Base-by-base conservation (phyloP, 53 echinoderm and acorn worm species). In the Henricia sp. region DNA sequence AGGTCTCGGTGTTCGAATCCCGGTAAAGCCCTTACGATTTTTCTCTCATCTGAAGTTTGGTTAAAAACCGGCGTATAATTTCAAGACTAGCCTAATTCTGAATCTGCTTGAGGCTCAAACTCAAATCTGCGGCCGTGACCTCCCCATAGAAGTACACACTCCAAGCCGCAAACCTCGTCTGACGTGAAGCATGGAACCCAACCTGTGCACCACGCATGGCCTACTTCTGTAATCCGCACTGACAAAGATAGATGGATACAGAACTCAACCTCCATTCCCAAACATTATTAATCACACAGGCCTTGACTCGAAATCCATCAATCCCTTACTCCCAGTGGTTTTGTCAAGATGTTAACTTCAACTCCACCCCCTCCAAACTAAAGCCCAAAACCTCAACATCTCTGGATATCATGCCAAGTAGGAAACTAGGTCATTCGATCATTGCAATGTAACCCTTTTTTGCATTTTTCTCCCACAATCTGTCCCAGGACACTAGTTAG, bases 231-330 rank as follows among this genome's bases (percentile, higher is more conserved):
- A 80, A 80, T 80, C 80, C 50, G 63, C 50, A 25, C 29, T 80
- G 80, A 80, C 80, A 80, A 64, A 80, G 80, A 80, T 80, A 62
- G 80, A 80, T 80, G 80, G 80, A 16, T 19, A 46, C 17, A 64
- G 28, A 62, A 50, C 37, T 17, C 80, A 80, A 80, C 80, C 80
- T 64, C 50, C 62, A 48, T 46, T 59, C 80, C 46, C 46, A 64
- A 63, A 44, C 63, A 44, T 62, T 80, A 80, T 80, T 80, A 80
- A 80, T 80, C 80, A 80, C 80, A 5, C 20, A 4, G 57, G 23
- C 28, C 35, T 1, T 6, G 68, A n/a, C 40, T 71, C 17, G 71
- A 68, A 68, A 71, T 48, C 72, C 72, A 72, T 72, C 72, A 51
- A 48, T 33, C 72, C 52, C 34, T 6, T 6, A 39, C 67, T 67